These are phyloP conservation scores for Gila robusta DNA, from an alignment of 2,797 vertebrate genomes.

Conservation along the genomic window DNA sequence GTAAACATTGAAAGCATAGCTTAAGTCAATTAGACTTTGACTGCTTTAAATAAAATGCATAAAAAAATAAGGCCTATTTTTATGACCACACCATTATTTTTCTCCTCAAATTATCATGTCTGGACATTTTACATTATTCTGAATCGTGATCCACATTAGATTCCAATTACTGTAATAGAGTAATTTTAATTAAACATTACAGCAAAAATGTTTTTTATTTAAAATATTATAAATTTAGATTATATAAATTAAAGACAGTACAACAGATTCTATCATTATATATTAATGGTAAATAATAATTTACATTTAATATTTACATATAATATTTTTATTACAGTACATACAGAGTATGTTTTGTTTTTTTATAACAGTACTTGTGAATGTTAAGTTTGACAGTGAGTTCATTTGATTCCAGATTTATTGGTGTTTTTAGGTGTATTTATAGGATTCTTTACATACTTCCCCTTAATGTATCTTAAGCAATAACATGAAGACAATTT, in stretches of 20 bases:
- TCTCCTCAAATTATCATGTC: not conserved
- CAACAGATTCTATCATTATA: too few relatives aligned
- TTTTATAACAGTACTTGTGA: not conserved
- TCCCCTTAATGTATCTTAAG: not conserved
- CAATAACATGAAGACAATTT: not conserved
- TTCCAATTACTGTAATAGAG: not conserved
- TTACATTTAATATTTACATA: too few relatives aligned
- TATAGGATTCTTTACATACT: not conserved
- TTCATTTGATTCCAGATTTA: too few relatives aligned
- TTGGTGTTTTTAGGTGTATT: not conserved
- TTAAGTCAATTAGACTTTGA: slow-evolving; percentile 29
- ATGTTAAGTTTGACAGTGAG: too few relatives aligned
- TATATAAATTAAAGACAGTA: too few relatives aligned
- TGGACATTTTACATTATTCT: not conserved
- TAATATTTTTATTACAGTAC: too few relatives aligned
- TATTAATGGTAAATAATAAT: too few relatives aligned
- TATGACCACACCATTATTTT: not conserved
- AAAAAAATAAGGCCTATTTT: not conserved
- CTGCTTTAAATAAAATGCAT: not conserved
- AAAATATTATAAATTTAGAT: not conserved
- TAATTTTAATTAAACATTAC: not conserved
- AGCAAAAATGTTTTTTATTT: not conserved
- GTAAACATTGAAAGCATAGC: slow-evolving; percentile 3
- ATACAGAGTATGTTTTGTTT: not conserved
- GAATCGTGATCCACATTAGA: not conserved